Evolutionary conservation across 2,888 invertebrate genomes (phyloP), one percentile per base, ranked within the genome.

Genomic region (Andrena minutula): DNA sequence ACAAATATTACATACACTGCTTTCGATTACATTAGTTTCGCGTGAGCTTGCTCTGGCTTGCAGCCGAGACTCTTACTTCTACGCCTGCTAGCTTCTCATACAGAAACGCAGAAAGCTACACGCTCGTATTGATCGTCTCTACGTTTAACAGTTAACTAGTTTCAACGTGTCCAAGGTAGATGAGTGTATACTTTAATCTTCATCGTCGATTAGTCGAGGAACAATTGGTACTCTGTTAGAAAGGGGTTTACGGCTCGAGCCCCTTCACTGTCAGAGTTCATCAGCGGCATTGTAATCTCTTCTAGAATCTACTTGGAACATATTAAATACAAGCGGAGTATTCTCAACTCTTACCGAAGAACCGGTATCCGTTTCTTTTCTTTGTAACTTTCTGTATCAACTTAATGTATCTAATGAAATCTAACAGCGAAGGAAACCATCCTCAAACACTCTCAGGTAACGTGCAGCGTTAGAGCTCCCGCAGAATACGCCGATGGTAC

Each of bases 71-170:
- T 23, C 28, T 69, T 66, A 47, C 23, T 73, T 26, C 72, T 77
- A 69, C 58, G n/a, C 16, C 49, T 28, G 5, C 68, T 70, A 61
- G 26, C 20, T n/a, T 16, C 35, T 63, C 47, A 30, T 58, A 78
- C 58, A 75, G 71, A 56, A 78, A 72, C 71, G 72, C 73, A 49
- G 75, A 77, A 75, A 78, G 79, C 83, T 81, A 61, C 32, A 56
- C 64, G 65, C 60, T 65, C 66, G 23, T 71, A 61, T 56, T 56
- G 32, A 75, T 77, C 56, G 63, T 61, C 68, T 41, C 64, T 75
- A 79, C 66, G 12, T 79, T 51, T 60, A 72, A 72, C 72, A 61
- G 51, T 35, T 61, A 64, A 69, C 58, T 70, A 65, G n/a, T 51
- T 53, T 56, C 32, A 74, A 70, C 8, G 20, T 60, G 61, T 49